phyloP scores from a whole-genome alignment of 2,888 invertebrate species.

The Macropis europaea region DNA sequence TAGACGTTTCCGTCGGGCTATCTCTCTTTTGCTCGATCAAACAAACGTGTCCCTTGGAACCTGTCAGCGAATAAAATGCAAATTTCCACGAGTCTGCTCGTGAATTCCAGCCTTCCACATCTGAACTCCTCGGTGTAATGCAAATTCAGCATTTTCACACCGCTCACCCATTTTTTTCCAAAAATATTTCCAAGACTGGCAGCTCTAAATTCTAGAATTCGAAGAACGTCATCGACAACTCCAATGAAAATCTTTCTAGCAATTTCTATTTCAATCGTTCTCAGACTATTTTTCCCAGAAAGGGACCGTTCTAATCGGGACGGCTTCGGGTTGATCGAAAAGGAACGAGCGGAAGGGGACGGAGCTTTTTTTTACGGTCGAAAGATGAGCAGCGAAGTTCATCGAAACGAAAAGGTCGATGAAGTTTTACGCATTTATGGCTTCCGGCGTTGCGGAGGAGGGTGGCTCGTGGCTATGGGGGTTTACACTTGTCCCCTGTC shows the following conservation, averaged over 20 bases:
- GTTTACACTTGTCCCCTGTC: not conserved
- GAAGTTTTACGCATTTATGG: conserved; percentile 36
- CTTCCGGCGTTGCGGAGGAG: conserved; percentile 22
- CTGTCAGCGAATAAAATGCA: not conserved
- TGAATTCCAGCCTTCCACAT: no score
- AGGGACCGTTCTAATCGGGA: no score
- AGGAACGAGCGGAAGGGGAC: not conserved
- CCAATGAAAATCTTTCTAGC: no score
- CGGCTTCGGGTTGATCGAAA: no score
- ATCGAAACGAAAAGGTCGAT: conserved; percentile 12
- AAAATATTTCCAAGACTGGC: no score
- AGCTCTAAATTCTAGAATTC: no score
- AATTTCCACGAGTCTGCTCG: not conserved
- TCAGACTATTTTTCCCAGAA: no score
- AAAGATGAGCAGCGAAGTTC: not conserved
- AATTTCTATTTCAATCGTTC: no score
- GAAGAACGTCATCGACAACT: no score
- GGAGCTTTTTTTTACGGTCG: not conserved
- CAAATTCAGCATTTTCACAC: no score
- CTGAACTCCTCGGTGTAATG: no score
- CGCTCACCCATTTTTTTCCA: no score
- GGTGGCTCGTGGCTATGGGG: conserved; percentile 3
- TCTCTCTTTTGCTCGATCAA: not conserved
- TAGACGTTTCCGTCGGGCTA: not conserved
- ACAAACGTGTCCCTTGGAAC: not conserved